A percentile compares a stretch with the other conserved stretches of the same genome.
phyloP scores from a whole-genome alignment of 2,797 vertebrate species.

The Rallus crepitans region DNA sequence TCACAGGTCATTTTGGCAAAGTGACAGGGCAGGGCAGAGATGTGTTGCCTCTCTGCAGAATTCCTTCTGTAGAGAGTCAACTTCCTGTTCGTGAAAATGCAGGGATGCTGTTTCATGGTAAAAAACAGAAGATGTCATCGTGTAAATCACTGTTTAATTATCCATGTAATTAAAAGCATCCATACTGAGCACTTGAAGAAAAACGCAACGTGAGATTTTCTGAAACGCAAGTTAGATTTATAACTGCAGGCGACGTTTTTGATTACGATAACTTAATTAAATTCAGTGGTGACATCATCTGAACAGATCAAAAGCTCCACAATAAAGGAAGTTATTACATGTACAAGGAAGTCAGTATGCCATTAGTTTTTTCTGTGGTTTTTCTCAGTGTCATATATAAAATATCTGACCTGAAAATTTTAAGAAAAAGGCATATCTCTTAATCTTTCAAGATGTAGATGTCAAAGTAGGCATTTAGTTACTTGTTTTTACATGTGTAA shows the following conservation, averaged over 20 bases:
- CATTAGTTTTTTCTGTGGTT: background rate
- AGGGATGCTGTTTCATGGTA: background rate
- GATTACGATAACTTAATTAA: conserved; percentile 26
- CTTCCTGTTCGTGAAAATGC: background rate
- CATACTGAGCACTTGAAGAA: conserved; percentile 20
- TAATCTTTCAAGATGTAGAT: background rate
- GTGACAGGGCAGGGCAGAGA: background rate
- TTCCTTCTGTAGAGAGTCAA: background rate
- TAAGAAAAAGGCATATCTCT: background rate
- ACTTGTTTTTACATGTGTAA: background rate
- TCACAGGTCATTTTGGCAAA: background rate
- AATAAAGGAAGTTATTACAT: background rate
- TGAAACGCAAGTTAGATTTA: conserved; percentile 18
- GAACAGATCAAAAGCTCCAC: background rate
- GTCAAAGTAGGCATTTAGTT: background rate
- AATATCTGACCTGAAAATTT: background rate
- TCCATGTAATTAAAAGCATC: conserved; percentile 62
- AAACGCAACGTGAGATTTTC: conserved; percentile 1
- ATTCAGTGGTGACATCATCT: conserved; percentile 20
- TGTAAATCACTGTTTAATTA: conserved; percentile 55
- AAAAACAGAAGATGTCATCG: background rate
- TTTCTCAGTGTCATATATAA: background rate
- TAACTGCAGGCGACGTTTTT: conserved; percentile 35
- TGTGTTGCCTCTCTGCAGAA: background rate
- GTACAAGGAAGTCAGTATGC: background rate